These are phyloP conservation scores for Pseudolycoriella hygida DNA, from an alignment of 2,888 invertebrate genomes.

Conservation along the genomic window DNA sequence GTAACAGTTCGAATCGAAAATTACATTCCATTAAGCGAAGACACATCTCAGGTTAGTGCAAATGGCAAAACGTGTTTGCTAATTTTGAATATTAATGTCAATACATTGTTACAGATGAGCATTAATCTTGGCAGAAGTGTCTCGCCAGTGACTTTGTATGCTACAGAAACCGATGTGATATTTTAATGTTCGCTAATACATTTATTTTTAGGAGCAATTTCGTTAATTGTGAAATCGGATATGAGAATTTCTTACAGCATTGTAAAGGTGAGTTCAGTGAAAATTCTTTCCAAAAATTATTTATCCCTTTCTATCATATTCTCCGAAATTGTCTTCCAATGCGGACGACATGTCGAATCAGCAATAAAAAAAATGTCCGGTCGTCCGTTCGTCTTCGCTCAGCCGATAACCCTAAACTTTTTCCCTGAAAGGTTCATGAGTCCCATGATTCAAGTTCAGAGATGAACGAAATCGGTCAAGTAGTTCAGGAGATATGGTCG, in stretches of 20 bases:
- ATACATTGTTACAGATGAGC: neutral
- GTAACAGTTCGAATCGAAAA: constrained; percentile 21
- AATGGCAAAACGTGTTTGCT: neutral
- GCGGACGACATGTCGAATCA: too few relatives aligned
- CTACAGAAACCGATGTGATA: neutral
- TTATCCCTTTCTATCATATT: too few relatives aligned
- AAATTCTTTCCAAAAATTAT: too few relatives aligned
- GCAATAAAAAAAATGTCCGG: too few relatives aligned
- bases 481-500: too few relatives aligned
- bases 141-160: constrained; percentile 1
- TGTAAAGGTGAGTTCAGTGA: too few relatives aligned
- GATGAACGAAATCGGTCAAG: too few relatives aligned
- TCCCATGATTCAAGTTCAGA: too few relatives aligned
- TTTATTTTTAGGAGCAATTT: neutral
- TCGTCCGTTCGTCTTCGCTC: too few relatives aligned
- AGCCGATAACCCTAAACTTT: too few relatives aligned
- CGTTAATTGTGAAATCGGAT: neutral
- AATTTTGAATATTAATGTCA: neutral
- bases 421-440: too few relatives aligned
- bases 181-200: neutral
- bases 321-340: too few relatives aligned
- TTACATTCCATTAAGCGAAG: constrained; percentile 9
- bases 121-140: neutral
- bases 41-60: constrained; percentile 9
- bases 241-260: neutral